Evolutionary conservation across 2,797 vertebrate genomes (phyloP), one percentile per base, ranked within the genome.

Genomic region (Falco concolor): DNA sequence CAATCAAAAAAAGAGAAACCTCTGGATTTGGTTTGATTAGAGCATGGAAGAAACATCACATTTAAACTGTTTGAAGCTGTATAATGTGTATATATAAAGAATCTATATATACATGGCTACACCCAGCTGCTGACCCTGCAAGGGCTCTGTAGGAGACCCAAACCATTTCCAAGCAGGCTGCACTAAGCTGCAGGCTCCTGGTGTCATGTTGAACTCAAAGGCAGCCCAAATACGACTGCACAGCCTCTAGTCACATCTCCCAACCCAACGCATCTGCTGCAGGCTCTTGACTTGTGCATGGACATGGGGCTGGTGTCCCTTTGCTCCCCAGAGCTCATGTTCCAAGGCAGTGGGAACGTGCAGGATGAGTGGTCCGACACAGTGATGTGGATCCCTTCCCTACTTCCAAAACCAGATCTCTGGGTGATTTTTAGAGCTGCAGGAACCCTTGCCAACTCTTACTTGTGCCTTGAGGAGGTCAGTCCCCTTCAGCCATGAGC

Each of bases 91-190:
- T 42, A 15, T 42, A 42, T 42, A 42, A 14, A 42, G 13, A 42
- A 42, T 42, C 12, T 42, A 42, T 42, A 42, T 42, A 42, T 42
- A 42, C 40, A 42, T 15, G 38, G 61, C 19, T 44, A 2, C 28
- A 3, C 14, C 38, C 50, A 38, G 24, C 23, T 25, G 34, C 27
- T 16, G 18, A 16, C 13, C 52, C 24, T 18, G n/a, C 18, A 5
- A 13, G 27, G 30, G 32, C 8, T 64, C 13, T 38, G 56, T 14
- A 63, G 50, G 40, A 18, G n/a, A 8, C 23, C 27, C 47, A 38
- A 34, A 12, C 3, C 2, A 0, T 6, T 28, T 49, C 44, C 27
- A 5, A 2, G 47, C 1, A 17, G 25, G 27, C 49, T n/a, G 65
- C 3, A 21, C 50, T 15, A 24, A 32, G 12, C 11, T 45, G 45